phyloP scores from a whole-genome alignment of 2,888 invertebrate genomes.

The Myopa tessellatipennis region DNA sequence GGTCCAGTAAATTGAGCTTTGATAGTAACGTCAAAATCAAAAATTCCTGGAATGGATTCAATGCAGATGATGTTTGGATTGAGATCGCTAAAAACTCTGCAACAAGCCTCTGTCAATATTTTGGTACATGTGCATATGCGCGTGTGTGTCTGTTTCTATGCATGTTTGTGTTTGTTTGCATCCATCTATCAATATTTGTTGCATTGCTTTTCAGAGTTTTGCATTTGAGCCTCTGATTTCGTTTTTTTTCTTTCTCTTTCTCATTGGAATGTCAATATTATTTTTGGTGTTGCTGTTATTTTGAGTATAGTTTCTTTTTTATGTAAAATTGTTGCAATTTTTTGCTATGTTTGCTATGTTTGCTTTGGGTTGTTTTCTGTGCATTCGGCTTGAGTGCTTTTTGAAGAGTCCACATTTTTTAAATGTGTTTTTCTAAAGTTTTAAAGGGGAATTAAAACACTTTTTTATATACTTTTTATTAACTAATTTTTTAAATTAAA shows the following conservation, averaged over 20 bases:
- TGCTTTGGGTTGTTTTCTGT: background rate
- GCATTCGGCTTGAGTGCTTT: background rate
- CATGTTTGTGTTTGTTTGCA: too few species aligned
- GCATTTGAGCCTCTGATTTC: background rate
- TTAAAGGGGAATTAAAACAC: background rate
- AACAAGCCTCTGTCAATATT: background rate
- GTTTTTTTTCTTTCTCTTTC: background rate
- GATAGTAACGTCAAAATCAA: background rate
- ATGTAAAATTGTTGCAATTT: background rate
- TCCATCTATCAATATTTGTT: too few species aligned
- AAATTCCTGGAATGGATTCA: background rate
- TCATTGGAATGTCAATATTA: background rate
- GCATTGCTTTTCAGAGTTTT: background rate
- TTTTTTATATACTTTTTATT: too few species aligned
- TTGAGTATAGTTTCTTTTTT: background rate
- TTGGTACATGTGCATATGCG: background rate
- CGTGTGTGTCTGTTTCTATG: too few species aligned
- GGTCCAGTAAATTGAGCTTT: background rate
- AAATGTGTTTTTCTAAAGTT: background rate
- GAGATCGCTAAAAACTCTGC: background rate
- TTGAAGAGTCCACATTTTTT: background rate
- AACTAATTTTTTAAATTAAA: too few species aligned
- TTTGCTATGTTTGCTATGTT: background rate
- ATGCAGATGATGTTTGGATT: background rate
- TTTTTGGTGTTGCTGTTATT: background rate